A percentile compares a stretch with the other conserved stretches of the same genome.
Evolutionary conservation across 2,888 invertebrate genomes (phyloP).

Genomic region (Pandemis corylana): DNA sequence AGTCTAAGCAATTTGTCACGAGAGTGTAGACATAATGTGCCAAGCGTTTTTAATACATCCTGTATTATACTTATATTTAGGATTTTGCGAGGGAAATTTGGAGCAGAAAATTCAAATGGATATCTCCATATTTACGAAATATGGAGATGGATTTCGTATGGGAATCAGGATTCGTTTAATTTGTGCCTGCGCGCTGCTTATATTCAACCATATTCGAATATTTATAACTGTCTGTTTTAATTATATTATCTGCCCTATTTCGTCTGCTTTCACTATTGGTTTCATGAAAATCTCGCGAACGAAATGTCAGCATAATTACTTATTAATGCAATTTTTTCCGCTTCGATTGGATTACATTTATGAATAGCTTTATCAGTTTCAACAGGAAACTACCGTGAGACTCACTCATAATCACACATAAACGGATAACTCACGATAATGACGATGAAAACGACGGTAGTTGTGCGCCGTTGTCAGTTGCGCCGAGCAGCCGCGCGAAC

Average conservation of each 20-base stretch:
- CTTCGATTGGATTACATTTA: too few species aligned
- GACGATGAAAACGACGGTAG: too few species aligned
- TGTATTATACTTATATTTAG: conserved; percentile 11
- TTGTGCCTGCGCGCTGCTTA: background rate
- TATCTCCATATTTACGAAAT: conserved; percentile 13
- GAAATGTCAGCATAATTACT: too few species aligned
- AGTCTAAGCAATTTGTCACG: conserved; percentile 52
- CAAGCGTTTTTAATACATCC: conserved; percentile 33
- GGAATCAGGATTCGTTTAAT: conserved; percentile 8
- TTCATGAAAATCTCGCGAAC: background rate
- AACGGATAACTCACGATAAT: too few species aligned
- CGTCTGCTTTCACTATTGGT: background rate
- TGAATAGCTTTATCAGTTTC: too few species aligned
- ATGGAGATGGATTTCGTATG: conserved; percentile 9
- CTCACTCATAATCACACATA: too few species aligned
- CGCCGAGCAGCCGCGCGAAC: too few species aligned
- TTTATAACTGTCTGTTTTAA: background rate
- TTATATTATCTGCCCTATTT: background rate
- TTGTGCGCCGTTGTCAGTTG: too few species aligned
- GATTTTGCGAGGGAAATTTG: conserved; percentile 14
- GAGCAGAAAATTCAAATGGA: conserved; percentile 16
- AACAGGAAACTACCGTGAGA: too few species aligned
- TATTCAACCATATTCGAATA: background rate
- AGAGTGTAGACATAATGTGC: conserved; percentile 43
- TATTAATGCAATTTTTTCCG: too few species aligned